phyloP scores from a whole-genome alignment of 2,797 vertebrate genomes.

The Sebastes iracundus region DNA sequence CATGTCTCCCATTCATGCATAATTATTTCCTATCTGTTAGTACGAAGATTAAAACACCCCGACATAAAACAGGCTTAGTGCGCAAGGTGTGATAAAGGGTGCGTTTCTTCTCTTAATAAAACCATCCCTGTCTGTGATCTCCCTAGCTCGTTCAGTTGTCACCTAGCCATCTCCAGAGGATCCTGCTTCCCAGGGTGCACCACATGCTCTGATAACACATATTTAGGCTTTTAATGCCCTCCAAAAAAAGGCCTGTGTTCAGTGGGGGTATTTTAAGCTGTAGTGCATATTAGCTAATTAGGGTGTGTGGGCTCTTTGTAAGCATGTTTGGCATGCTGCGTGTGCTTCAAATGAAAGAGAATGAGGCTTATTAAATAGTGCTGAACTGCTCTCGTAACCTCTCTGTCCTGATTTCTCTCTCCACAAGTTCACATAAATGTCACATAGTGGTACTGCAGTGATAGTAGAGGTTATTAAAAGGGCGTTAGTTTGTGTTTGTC shows the following conservation, averaged over 20 bases:
- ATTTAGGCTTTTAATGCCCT: conserved; percentile 72
- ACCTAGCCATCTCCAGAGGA: conserved; percentile 69
- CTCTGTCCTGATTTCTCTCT: conserved; percentile 52
- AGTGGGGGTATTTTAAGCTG: conserved; percentile 72
- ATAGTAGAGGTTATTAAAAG: conserved; percentile 12
- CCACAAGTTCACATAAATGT: conserved; percentile 61
- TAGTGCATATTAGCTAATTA: conserved; percentile 77
- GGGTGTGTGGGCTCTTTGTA: conserved; percentile 70
- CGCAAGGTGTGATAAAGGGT: conserved; percentile 68
- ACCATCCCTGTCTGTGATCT: conserved; percentile 72
- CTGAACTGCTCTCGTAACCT: conserved; percentile 65
- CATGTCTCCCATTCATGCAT: conserved; percentile 37
- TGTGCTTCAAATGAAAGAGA: conserved; percentile 71
- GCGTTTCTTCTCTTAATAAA: conserved; percentile 63
- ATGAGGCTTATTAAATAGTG: conserved; percentile 70
- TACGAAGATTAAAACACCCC: conserved; percentile 67
- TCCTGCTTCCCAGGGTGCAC: conserved; percentile 61
- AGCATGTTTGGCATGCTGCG: conserved; percentile 69
- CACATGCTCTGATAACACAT: conserved; percentile 74
- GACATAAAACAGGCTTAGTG: conserved; percentile 61
- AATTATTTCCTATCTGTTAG: conserved; percentile 60
- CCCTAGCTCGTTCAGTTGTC: conserved; percentile 54
- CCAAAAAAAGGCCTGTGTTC: conserved; percentile 61
- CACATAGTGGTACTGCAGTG: conserved; percentile 19
- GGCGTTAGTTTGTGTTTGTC: conserved; percentile 10